These are phyloP conservation scores for Hylaeus volcanicus DNA, from an alignment of 1,140 invertebrate species.

Conservation along the genomic window DNA sequence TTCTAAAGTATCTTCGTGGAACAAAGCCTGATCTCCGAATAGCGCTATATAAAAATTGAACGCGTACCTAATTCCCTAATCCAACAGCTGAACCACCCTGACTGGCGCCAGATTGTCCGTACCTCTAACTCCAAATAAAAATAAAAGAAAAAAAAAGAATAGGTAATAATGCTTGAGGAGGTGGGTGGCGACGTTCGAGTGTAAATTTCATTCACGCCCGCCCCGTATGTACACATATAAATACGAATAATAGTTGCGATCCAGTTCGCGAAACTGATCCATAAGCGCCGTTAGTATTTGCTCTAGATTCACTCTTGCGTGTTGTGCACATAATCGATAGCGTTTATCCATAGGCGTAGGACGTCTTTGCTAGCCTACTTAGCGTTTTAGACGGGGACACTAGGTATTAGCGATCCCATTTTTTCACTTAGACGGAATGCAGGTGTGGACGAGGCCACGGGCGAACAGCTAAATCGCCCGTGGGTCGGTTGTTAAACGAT, in stretches of 20 bases:
- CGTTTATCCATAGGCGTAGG: slow-evolving; percentile 42
- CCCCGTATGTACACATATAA: slow-evolving; percentile 35
- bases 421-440: slow-evolving; percentile 10
- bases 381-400: slow-evolving; percentile 34
- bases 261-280: slow-evolving; percentile 7
- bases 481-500: slow-evolving; percentile 1
- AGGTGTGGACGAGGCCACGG: not conserved
- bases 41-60: no score
- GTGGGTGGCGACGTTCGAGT: not conserved
- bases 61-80: no score
- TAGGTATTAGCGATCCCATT: slow-evolving; percentile 15
- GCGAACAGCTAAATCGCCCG: not conserved
- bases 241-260: slow-evolving; percentile 5
- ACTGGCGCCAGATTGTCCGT: no score
- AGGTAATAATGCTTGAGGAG: no score
- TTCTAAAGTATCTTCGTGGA: no score
- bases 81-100: no score
- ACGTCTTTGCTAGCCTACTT: slow-evolving; percentile 51
- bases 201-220: not conserved
- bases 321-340: slow-evolving; percentile 48
- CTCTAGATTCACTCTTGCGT: slow-evolving; percentile 44
- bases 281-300: slow-evolving; percentile 31
- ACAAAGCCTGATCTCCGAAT: no score
- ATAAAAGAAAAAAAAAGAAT: no score
- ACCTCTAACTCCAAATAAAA: no score